A percentile compares a stretch with the other conserved stretches of the same genome.
Conservation (phyloP, 2,113 vertebrate species). For the Sakesphorus luctuosus region DNA sequence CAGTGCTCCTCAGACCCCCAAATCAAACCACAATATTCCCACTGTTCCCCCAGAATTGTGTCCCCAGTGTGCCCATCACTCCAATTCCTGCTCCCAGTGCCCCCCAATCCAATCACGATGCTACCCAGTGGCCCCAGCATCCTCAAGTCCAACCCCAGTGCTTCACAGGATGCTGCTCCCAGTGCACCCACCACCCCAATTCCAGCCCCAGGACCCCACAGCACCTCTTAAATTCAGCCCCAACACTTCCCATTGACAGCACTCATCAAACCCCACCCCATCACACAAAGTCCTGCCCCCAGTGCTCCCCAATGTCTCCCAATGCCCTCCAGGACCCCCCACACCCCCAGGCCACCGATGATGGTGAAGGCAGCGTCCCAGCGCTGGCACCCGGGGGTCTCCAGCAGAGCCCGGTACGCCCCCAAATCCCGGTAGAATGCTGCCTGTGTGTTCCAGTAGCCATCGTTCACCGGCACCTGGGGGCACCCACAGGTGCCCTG, state of each 20-base stretch:
- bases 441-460: neutral
- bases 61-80: neutral
- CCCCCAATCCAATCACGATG: neutral
- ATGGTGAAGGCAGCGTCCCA: neutral
- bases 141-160: neutral
- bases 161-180: neutral
- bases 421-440: slow-evolving; percentile 6
- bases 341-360: neutral
- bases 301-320: neutral
- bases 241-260: neutral
- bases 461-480: neutral
- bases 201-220: neutral
- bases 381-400: neutral
- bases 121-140: neutral
- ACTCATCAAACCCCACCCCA: neutral
- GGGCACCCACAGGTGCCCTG: neutral
- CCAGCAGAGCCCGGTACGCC: neutral
- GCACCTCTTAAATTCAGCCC: neutral
- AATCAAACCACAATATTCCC: neutral
- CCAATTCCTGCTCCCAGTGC: neutral
- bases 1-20: neutral
- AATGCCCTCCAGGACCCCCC: neutral
- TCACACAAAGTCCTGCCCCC: neutral
- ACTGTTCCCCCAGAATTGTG: neutral
- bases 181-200: neutral